Percentiles rank a stretch among this genome's conserved stretches.
Conservation (phyloP, 2,797 vertebrate genomes). For the Urosaurus nigricauda region DNA sequence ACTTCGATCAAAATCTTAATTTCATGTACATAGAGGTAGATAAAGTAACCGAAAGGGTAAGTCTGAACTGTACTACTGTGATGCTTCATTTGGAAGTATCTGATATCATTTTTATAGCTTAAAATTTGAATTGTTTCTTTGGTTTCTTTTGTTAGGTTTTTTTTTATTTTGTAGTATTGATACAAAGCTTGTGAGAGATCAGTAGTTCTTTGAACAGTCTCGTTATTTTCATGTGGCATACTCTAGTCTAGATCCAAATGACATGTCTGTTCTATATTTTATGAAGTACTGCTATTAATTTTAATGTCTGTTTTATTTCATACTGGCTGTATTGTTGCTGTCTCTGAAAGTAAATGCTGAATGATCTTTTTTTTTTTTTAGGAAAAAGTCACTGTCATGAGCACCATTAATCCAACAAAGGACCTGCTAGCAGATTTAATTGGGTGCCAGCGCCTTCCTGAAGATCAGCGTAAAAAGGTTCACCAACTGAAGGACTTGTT, state of each 20-base stretch:
- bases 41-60: conserved; percentile 99
- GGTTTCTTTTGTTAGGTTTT: neutral
- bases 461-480: conserved; percentile 99
- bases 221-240: neutral
- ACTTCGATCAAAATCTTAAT: conserved; percentile 99
- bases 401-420: conserved; percentile 99
- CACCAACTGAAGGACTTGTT: conserved; percentile 98
- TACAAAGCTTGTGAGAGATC: neutral
- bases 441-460: conserved; percentile 95
- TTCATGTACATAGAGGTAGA: conserved; percentile 99
- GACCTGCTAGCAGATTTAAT: conserved; percentile 97
- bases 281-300: neutral
- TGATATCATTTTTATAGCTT: neutral
- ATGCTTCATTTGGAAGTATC: neutral
- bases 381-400: conserved; percentile 99
- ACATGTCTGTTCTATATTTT: neutral
- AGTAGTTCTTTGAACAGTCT: neutral
- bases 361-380: conserved; percentile 78
- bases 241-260: neutral
- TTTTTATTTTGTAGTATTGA: neutral
- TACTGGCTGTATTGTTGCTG: neutral
- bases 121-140: neutral
- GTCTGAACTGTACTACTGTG: conserved; percentile 43
- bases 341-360: conserved; percentile 5
- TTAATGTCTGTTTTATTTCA: neutral